Evolutionary conservation across 2,888 invertebrate species (phyloP), one percentile per base, ranked within the genome.

Genomic region (Cryptus armator): DNA sequence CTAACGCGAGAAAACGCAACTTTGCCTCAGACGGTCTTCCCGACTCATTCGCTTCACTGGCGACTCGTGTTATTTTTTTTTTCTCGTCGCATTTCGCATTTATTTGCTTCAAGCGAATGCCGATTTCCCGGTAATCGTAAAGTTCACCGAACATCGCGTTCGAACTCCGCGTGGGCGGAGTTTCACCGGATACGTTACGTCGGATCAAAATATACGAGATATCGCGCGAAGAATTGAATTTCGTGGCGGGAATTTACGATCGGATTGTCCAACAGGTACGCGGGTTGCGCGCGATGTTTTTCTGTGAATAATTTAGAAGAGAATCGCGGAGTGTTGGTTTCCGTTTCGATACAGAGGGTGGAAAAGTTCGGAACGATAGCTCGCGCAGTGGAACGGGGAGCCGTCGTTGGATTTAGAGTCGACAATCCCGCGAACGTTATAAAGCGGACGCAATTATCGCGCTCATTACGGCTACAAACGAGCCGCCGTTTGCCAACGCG

Each of bases 381-480:
- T 24, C 24, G 51, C 3, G 12, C 1, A 14, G 9, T 44, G 19
- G 19, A 19, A 16, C 3, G 9, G 24, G 24, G 24, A 0, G 24
- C 3, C 5, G 37, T 37, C 7, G 24, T 24, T 24, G 56, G 56
- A 12, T 14, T 37, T 16, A n/a, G 53, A 37, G 37, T 14, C 44
- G 76, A 51, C 59, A 32, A 62, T 7, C 29, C 59, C 59, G 59
- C 19, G 51, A 37, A 72, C n/a, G 70, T 77, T 82, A 82, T 67
- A 82, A 37, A 87, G 89, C 88, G 88, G 89, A 86, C 79, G 90
- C 89, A 90, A 91, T 87, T 86, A 87, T 91, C 86, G 88, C 89
- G 88, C 88, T 91, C 90, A 91, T 91, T 92, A 91, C 88, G 86
- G 62, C 7, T 89, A 89, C 90, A 91, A 89, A 91, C 90, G 89